Conservation (phyloP, 92 coral and sea anemone genomes). For the Epizoanthus illoricatus region DNA sequence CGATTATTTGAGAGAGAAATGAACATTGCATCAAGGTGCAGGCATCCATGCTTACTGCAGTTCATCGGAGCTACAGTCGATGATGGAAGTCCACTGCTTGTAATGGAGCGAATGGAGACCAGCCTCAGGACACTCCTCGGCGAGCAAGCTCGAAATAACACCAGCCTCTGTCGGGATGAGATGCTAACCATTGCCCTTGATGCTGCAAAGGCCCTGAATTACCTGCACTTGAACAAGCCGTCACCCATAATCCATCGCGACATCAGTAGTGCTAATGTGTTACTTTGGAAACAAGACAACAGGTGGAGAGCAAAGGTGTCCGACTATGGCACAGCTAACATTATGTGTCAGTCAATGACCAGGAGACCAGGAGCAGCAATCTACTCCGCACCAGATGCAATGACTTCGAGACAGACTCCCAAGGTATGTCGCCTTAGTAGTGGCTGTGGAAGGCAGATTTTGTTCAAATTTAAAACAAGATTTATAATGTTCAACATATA, state of each 20-base stretch:
- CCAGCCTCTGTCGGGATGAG: slow-evolving; percentile 27
- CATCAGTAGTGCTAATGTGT: slow-evolving; percentile 59
- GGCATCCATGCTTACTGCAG: slow-evolving; percentile 66
- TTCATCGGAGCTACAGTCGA: slow-evolving; percentile 62
- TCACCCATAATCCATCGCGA: slow-evolving; percentile 67
- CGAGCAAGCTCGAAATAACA: slow-evolving; percentile 3
- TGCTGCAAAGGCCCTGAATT: slow-evolving; percentile 56
- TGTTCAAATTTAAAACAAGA: background rate
- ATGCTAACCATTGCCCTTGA: slow-evolving; percentile 42
- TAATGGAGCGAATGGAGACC: slow-evolving; percentile 58
- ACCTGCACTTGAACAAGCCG: slow-evolving; percentile 53
- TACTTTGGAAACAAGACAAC: slow-evolving; percentile 51
- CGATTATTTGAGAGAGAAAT: slow-evolving; percentile 65
- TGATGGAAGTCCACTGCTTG: slow-evolving; percentile 40
- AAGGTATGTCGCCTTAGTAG: slow-evolving; percentile 26
- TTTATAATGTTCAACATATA: too few relatives aligned
- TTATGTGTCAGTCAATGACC: slow-evolving; percentile 44
- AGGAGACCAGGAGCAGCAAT: slow-evolving; percentile 43
- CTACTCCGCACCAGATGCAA: slow-evolving; percentile 54
- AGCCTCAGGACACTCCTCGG: slow-evolving; percentile 39
- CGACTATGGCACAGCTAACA: slow-evolving; percentile 70
- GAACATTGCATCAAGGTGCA: slow-evolving; percentile 54
- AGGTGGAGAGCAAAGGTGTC: slow-evolving; percentile 60
- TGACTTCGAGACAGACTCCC: slow-evolving; percentile 39
- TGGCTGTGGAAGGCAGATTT: background rate